Evolutionary conservation across 2,888 invertebrate genomes (phyloP).

Genomic region (Drosophila conformis): DNA sequence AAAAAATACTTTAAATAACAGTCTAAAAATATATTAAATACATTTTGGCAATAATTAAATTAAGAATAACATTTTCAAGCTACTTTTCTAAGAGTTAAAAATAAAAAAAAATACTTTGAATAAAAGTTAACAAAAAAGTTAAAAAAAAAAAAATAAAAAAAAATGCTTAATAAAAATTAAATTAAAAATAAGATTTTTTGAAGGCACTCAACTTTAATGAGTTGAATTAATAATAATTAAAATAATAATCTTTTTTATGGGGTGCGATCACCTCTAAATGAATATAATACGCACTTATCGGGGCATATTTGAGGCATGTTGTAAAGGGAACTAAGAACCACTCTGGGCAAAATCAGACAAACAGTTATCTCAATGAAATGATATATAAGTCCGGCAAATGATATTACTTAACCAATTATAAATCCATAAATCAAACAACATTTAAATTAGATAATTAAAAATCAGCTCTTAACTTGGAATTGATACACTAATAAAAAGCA

Average conservation of each 20-base stretch:
- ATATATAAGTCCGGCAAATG: not conserved
- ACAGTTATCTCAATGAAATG: not conserved
- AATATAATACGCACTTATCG: not conserved
- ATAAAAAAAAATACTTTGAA: too few relatives aligned
- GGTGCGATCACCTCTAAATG: not conserved
- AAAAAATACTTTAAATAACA: not conserved
- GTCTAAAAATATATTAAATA: not conserved
- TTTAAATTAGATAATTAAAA: not conserved
- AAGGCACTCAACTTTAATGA: not conserved
- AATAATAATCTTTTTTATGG: not conserved
- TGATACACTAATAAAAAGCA: not conserved
- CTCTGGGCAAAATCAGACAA: too few relatives aligned
- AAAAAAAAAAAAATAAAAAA: too few relatives aligned
- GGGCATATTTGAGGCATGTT: not conserved
- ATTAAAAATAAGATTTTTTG: not conserved
- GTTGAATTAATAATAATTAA: not conserved
- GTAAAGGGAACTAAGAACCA: not conserved
- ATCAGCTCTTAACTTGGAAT: not conserved
- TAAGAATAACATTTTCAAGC: too few relatives aligned
- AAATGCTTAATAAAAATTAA: not conserved
- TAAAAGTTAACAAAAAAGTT: too few relatives aligned
- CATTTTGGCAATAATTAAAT: not conserved
- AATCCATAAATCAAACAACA: not conserved
- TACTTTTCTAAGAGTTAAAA: too few relatives aligned
- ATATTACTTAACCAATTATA: not conserved